Evolutionary conservation across 2,797 vertebrate genomes (phyloP).

Genomic region (Xiphophorus birchmanni): DNA sequence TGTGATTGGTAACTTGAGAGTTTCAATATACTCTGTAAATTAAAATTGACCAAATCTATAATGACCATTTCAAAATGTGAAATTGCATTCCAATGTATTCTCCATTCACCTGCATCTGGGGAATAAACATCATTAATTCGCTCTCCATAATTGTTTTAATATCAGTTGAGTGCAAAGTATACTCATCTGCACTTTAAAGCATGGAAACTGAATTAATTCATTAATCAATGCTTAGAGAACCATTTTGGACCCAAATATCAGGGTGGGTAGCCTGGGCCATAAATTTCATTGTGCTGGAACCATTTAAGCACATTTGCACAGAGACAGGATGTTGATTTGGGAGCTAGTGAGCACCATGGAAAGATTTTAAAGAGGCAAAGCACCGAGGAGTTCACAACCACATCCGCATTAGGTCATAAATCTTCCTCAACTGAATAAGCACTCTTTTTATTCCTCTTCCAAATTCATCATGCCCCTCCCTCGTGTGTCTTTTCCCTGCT

Average conservation of each 20-base stretch:
- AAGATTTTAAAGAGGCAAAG: conserved; percentile 52
- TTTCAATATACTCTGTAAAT: background rate
- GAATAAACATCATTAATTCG: conserved; percentile 30
- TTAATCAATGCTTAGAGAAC: conserved; percentile 80
- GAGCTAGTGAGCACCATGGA: conserved; percentile 73
- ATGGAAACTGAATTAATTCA: conserved; percentile 66
- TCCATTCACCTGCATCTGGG: conserved; percentile 14
- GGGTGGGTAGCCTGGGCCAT: conserved; percentile 69
- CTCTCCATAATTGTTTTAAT: conserved; percentile 75
- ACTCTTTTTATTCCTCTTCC: conserved; percentile 68
- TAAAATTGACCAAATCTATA: background rate
- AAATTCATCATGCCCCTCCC: conserved; percentile 59
- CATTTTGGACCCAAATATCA: conserved; percentile 77
- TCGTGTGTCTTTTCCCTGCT: conserved; percentile 3
- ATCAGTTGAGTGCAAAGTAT: conserved; percentile 66
- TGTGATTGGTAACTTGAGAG: background rate
- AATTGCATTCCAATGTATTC: conserved; percentile 21
- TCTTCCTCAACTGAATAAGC: conserved; percentile 74
- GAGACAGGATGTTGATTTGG: conserved; percentile 80
- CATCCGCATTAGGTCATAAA: conserved; percentile 75
- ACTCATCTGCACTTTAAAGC: conserved; percentile 79
- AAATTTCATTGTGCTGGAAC: conserved; percentile 68
- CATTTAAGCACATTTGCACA: conserved; percentile 80
- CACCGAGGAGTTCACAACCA: conserved; percentile 69
- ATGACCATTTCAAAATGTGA: conserved; percentile 26